Evolutionary conservation across 2,888 invertebrate genomes (phyloP), one percentile per base, ranked within the genome.

Genomic region (Caenorhabditis sp.): DNA sequence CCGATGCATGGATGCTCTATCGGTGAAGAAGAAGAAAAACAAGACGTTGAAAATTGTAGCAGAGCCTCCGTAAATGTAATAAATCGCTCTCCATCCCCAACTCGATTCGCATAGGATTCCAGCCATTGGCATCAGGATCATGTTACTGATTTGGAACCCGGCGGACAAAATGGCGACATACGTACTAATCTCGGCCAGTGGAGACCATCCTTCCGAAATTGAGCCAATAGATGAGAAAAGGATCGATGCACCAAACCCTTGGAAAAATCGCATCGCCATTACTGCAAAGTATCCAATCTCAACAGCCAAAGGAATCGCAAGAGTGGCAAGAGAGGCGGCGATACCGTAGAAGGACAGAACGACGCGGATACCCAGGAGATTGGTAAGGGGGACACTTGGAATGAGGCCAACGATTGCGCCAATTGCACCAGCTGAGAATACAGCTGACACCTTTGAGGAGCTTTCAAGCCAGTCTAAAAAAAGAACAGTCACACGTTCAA

Each of bases 121-220:
- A n/a, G 78, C 67, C 25, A 70, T 20, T 1, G 78, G 78, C 75
- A 76, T 78, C 0, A 68, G 62, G 5, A 78, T 57, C 25, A 78
- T 73, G 56, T 66, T 66, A 31, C 73, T 73, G 23, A 72, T 52
- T 23, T 52, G 52, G 21, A 75, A 70, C 14, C 71, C 74, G 2
- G 68, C 60, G 0, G 79, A 77, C 5, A 79, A 31, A n/a, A 75
- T 63, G 17, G 79, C 79, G 14, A 80, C 75, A 59, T 71, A 80
- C 10, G 71, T 66, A 12, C 69, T 69, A 25, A 69, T 71, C 21
- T 71, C 76, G 8, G 72, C 59, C 12, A 68, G 59, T 1, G 77
- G 73, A 20, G 74, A 31, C 80, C 80, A 80, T 21, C 68, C 68
- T 23, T 73, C 62, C 2, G 78, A 67, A 52, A 80, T 78, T 25